Evolutionary conservation across 2,888 invertebrate genomes (phyloP), one percentile per base, ranked within the genome.

Genomic region (Ennomos fuscantarius): DNA sequence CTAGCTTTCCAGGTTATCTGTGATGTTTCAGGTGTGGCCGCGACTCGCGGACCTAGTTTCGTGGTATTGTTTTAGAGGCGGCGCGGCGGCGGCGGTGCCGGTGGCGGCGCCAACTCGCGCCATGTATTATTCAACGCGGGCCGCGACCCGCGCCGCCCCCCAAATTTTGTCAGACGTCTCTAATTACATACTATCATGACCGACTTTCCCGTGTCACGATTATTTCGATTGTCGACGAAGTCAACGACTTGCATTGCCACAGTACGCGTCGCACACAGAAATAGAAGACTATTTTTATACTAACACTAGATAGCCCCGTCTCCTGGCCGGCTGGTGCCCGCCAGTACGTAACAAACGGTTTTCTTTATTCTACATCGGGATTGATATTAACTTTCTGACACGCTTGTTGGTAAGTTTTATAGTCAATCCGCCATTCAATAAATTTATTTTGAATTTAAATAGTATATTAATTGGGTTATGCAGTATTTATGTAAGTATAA

Each of bases 181-280:
- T 87, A 86, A 87, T 87, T 85, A 86, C 84, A 83, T 82, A 82
- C 79, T 78, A 81, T 81, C 83, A 79, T 85, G 86, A 82, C 86
- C 85, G 81, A 84, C 80, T 86, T 84, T 81, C 79, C 77, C 65
- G 73, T 82, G 82, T 79, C 84, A 85, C 82, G 80, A 84, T 82
- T 81, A 74, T 74, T 76, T 73, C 67, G 70, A 76, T 76, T 75
- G 81, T 82, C 78, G 79, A 73, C 76, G 70, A 79, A 81, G 77
- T 81, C 79, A 80, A 80, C 78, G 81, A 72, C 63, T 67, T 69
- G 69, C 63, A 67, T 70, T 74, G 73, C 69, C 72, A 72, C 75
- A 72, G 68, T 69, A 69, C 63, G 65, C 66, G 68, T 66, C 65
- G 65, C 66, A 66, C 68, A 66, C 68, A 64, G 57, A 69, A 69